phyloP scores from a whole-genome alignment of 2,797 vertebrate genomes.

The Sardinella longiceps region DNA sequence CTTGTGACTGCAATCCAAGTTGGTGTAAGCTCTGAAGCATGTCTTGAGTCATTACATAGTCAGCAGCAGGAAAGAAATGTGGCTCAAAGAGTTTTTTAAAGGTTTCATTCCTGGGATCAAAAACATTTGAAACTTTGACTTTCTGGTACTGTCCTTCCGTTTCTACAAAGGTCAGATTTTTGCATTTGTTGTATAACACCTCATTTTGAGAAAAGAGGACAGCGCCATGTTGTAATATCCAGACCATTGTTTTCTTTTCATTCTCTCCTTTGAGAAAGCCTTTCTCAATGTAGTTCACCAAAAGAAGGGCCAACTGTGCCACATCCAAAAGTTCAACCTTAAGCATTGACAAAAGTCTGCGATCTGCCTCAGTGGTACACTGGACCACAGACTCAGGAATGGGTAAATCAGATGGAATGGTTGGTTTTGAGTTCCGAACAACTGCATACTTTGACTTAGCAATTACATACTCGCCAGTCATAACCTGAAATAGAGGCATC shows the following conservation, averaged over 20 bases:
- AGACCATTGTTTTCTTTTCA: conserved; percentile 74
- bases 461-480: conserved; percentile 65
- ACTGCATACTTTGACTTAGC: conserved; percentile 64
- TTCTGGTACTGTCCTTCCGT: conserved; percentile 57
- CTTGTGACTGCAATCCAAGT: conserved; percentile 75
- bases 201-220: conserved; percentile 75
- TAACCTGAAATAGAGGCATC: conserved; percentile 78
- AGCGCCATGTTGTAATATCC: conserved; percentile 78
- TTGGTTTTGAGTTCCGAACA: conserved; percentile 61
- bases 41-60: conserved; percentile 62
- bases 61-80: conserved; percentile 71
- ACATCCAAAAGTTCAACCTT: conserved; percentile 65
- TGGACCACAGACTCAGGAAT: conserved; percentile 72
- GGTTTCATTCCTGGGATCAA: conserved; percentile 71
- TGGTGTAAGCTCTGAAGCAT: conserved; percentile 71
- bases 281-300: conserved; percentile 65
- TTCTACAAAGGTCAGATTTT: conserved; percentile 67
- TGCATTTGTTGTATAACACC: conserved; percentile 64
- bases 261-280: conserved; percentile 54
- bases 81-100: conserved; percentile 76
- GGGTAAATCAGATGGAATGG: conserved; percentile 69
- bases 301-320: conserved; percentile 62
- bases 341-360: conserved; percentile 71
- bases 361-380: conserved; percentile 78
- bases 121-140: conserved; percentile 59